Conservation (phyloP, 2,797 vertebrate genomes). For the Eulemur albifrons region DNA sequence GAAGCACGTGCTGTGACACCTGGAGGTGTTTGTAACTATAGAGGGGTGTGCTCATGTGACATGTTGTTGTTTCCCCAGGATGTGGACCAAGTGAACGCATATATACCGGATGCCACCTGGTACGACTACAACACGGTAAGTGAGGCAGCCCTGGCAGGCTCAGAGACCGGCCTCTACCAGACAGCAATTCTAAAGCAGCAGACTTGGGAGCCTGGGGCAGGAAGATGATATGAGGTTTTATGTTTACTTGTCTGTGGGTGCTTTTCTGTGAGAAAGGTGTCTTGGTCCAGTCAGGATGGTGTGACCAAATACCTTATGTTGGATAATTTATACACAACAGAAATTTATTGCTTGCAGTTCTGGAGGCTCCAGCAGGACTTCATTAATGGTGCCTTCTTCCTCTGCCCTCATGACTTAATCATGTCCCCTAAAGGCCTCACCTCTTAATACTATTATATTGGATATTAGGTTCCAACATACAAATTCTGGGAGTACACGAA, state of each 20-base stretch:
- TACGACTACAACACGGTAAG: constrained; percentile 95
- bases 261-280: not conserved
- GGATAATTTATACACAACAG: not conserved
- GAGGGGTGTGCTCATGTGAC: not conserved
- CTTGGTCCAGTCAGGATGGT: not conserved
- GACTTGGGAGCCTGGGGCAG: not conserved
- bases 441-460: not conserved
- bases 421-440: not conserved
- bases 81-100: constrained; percentile 81
- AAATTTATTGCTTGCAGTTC: not conserved
- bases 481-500: not conserved
- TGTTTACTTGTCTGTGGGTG: not conserved
- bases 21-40: not conserved
- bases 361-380: not conserved
- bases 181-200: not conserved
- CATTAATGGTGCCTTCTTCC: not conserved
- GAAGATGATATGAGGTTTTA: not conserved
- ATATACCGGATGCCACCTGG: constrained; percentile 94
- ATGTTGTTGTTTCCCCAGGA: constrained; percentile 81
- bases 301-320: not conserved
- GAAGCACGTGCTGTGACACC: fast-evolving
- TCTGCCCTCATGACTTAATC: not conserved
- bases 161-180: not conserved
- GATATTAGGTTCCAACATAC: not conserved
- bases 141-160: not conserved